Evolutionary conservation across 2,113 vertebrate genomes (phyloP), one percentile per base, ranked within the genome.

Genomic region (Passer montanus): DNA sequence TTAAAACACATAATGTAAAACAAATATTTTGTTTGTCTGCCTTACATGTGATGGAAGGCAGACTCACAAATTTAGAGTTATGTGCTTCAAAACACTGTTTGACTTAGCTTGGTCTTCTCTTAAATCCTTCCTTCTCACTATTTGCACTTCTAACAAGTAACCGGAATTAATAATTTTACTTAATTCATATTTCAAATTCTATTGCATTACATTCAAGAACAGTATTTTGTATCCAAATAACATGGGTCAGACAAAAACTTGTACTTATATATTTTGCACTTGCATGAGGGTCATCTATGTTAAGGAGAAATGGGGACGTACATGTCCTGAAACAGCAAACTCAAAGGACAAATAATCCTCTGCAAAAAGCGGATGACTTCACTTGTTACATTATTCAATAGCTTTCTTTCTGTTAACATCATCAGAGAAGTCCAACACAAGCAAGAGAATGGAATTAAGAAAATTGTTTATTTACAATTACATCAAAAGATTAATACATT

Each of bases 41-140:
- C 20, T 49, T 60, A 15, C 5, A 31, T 2, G 6, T 41, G 49
- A 95, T 44, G 39, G 43, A 91, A 88, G 15, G 62, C 64, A 91
- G 37, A 93, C 67, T 81, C 79, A 56, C 11, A 91, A 79, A 95
- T 93, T 87, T 67, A 70, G 64, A 95, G 55, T 90, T 88, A 94
- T 7, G 3, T 84, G 50, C 8, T 84, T 86, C 80, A 94, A 73
- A 80, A 93, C 53, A 79, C 60, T 53, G 26, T 30, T 37, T 37
- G 49, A 33, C 19, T 58, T 77, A 82, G 43, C 64, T 78, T 91
- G 11, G 12, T 73, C 44, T 94, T 52, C 37, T 89, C 64, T 90
- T 60, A 84, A 89, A 67, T 83, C 28, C 77, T 88, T 78, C 53
- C n/a, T 92, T 93, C 58, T 69, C 56, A 91, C 91, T 85, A 91